Base-by-base conservation (phyloP, 2,797 vertebrate genomes). In the Hypotaenidia philippensis region DNA sequence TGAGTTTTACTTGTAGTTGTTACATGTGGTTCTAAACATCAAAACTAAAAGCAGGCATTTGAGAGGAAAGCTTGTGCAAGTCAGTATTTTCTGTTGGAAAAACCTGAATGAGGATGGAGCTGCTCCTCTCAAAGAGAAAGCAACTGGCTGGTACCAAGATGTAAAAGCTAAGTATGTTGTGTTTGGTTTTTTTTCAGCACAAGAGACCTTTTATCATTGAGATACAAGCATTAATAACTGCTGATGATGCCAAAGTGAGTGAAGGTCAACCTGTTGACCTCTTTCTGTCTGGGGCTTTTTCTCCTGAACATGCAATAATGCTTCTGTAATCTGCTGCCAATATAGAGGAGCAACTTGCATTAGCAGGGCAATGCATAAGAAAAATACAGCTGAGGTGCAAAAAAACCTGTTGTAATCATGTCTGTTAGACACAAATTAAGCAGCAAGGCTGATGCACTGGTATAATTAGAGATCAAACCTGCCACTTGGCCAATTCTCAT, bases 301-400 rank as follows among this genome's bases (percentile, higher is more conserved):
- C 82, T 95, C 93, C 50, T 84, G 95, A 93, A 77, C 56, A 0
- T 66, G 80, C 91, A 94, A 82, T 94, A 96, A 93, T 59, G 79
- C 66, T 38, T 57, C 57, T 41, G 61, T 88, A 82, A 64, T 81
- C 94, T 79, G 55, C 79, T 95, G 96, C 85, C 89, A 82, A 82
- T 23, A 92, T 23, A 49, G 41, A 13, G 82, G 47, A 91, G 77
- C 66, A 82, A 18, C 36, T 83, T 79, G 74, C 49, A 66, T 83
- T 76, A 93, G 50, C 55, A 81, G 63, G 69, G 55, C 22, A 65
- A 81, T 69, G 66, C 69, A 19, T 17, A 72, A 78, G 84, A 45
- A 61, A 22, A 91, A 56, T 60, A 18, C 40, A 86, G 94, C 91
- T 95, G 93, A 94, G 80, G 49, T 88, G 83, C 69, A 78, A 47